Evolutionary conservation across 2,888 invertebrate species (phyloP).

Genomic region (Cremastobaeus sp.): DNA sequence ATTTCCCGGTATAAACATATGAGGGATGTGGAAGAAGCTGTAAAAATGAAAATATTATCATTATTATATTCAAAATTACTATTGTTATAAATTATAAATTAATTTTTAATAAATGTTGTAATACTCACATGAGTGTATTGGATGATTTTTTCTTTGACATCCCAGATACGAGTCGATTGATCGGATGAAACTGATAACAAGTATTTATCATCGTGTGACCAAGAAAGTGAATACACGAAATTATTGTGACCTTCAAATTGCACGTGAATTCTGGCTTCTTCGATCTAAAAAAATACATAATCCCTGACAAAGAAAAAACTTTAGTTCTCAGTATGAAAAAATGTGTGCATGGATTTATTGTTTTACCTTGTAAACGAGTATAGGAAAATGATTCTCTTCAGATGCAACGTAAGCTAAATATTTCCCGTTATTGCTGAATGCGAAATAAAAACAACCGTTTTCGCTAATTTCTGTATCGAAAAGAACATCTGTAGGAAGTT

Average conservation of each 20-base stretch:
- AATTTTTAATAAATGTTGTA: conserved; percentile 6
- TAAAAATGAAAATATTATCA: conserved; percentile 43
- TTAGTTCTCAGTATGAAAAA: too few species aligned
- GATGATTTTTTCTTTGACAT: conserved; percentile 75
- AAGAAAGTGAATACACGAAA: conserved; percentile 83
- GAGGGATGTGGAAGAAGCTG: conserved; percentile 84
- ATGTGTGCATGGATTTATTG: conserved; percentile 43
- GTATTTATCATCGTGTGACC: conserved; percentile 80
- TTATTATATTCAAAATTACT: background rate
- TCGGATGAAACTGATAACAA: conserved; percentile 85
- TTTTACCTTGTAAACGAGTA: conserved; percentile 80
- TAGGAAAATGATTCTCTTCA: conserved; percentile 79
- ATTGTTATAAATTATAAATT: background rate
- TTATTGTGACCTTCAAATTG: conserved; percentile 82
- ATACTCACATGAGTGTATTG: conserved; percentile 75
- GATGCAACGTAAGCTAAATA: conserved; percentile 80
- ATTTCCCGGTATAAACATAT: conserved; percentile 83
- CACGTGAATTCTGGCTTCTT: conserved; percentile 76
- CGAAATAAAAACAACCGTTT: conserved; percentile 79
- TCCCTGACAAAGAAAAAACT: too few species aligned
- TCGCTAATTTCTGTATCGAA: conserved; percentile 77
- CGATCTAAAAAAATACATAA: conserved; percentile 73
- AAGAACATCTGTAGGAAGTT: conserved; percentile 81
- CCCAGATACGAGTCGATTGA: conserved; percentile 83
- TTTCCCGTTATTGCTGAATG: conserved; percentile 80